A percentile compares a stretch with the other conserved stretches of the same genome.
Conservation (phyloP, 92 coral and sea anemone genomes). For the Bergia sp. region DNA sequence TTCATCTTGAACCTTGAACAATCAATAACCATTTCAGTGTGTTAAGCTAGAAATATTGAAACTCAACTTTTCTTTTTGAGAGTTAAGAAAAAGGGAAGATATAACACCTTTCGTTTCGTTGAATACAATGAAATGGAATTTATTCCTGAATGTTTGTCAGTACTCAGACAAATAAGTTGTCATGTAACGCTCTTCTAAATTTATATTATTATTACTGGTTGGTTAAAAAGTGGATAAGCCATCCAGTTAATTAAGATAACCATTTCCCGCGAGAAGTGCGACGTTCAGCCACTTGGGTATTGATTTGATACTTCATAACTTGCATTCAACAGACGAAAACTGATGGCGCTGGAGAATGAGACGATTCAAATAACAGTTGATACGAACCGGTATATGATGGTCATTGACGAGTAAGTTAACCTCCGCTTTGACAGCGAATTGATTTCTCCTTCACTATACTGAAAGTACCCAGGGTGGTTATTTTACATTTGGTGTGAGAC, state of each 20-base stretch:
- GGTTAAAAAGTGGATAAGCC: not conserved
- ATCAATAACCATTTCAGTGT: not conserved
- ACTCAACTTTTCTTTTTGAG: not conserved
- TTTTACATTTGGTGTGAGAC: too few relatives aligned
- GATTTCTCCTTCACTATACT: too few relatives aligned
- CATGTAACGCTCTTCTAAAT: not conserved
- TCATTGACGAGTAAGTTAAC: constrained; percentile 83
- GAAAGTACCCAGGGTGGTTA: not conserved
- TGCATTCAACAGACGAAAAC: constrained; percentile 64
- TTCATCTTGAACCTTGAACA: not conserved
- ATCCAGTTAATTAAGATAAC: not conserved
- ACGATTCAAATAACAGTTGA: constrained; percentile 89
- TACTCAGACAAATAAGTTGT: not conserved
- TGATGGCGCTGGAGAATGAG: constrained; percentile 83
- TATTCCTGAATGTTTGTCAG: not conserved
- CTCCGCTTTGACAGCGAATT: too few relatives aligned
- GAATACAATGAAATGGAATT: not conserved
- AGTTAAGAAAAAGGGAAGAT: not conserved
- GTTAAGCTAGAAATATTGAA: not conserved
- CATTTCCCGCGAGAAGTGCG: not conserved
- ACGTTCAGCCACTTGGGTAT: not conserved
- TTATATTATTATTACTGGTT: not conserved
- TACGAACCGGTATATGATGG: constrained; percentile 81
- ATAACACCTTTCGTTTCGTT: not conserved
- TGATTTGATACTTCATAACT: not conserved